Base-by-base conservation (phyloP, 1,140 invertebrate species). In the Lanistes nyassanus region DNA sequence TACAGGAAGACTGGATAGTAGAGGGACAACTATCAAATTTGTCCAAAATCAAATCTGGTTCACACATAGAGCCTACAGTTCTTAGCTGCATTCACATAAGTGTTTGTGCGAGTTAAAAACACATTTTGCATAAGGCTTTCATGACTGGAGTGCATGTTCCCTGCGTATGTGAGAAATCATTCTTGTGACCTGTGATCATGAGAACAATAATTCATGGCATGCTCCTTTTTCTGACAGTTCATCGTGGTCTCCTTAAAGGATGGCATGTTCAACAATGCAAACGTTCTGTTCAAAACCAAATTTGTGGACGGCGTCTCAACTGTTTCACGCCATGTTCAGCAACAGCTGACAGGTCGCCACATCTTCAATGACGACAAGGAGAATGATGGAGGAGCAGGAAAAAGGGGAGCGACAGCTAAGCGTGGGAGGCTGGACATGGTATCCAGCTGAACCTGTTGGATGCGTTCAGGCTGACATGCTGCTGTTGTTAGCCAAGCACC, bases 191-290 rank as follows among this genome's bases (percentile, higher is more conserved):
- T 6, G 19, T 47, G 19, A 47, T 47, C 9, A 47, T 16, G 0
- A 47, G 1, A 16, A 9, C 42, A 47, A 16, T 47, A 13, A 16
- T 34, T 34, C 19, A 34, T 42, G 11, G 11, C 6, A 58, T 26
- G 19, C 42, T 74, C 3, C 29, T 13, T 56, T 31, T 37, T 81
- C 72, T 88, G 93, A 64, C 92, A 99, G 93, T 99, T 99, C 88
- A 96, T 99, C 81, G 94, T 99, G 76, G 98, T 99, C 0, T 99
- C 98, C 0, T 91, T 99, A 21, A 99, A 99, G 89, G 97, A 99
- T 90, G 98, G 98, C 37, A 99, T 99, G 95, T 99, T 99, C 89
- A 98, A 96, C 88, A 99, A 99, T 91, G 98, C 98, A 0, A 99
- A 99, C 90, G 97, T 99, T 37, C 88, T 99, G 29, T 99, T 97